Evolutionary conservation across 2,888 invertebrate species (phyloP), one percentile per base, ranked within the genome.

Genomic region (Itoplectis maculator): DNA sequence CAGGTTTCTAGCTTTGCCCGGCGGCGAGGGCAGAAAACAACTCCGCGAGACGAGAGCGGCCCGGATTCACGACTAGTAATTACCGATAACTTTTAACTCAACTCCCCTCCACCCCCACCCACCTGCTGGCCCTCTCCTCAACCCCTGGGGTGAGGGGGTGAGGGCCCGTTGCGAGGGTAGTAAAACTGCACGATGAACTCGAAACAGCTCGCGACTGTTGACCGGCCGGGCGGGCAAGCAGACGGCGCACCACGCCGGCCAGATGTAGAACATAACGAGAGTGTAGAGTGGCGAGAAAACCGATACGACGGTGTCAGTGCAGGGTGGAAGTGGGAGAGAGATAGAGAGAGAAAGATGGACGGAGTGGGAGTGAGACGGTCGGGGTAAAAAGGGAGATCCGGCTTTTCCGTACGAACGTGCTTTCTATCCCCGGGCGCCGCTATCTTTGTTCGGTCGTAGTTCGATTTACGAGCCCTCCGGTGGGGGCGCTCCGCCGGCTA

Each of bases 11-110:
- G 29, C 29, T 29, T 5, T 2, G 29, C 29, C 29, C 29, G 5
- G 59, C 15, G n/a, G 35, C 61, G 15, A 15, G 29, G 29, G n/a
- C 35, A 13, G 29, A 63, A 63, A 59, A 8, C 37, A 40, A 37
- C 61, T 11, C 61, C 5, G 51, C 20, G 13, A 13, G n/a, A 40
- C 45, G 61, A 56, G 51, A n/a, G n/a, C n/a, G n/a, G n/a, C 54
- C 7, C 45, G 47, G 54, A 63, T 68, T 42, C 49, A 65, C 76
- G 65, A 56, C 79, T 51, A 69, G 79, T 87, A 85, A 86, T 86
- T 85, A 79, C 80, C 82, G 76, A 85, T 87, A 85, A 83, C 77
- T 86, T 86, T 87, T 79, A 80, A 79, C 61, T 49, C n/a, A n/a
- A n/a, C n/a, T n/a, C n/a, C n/a, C n/a, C n/a, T n/a, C n/a, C n/a